These are phyloP conservation scores for Mergus octosetaceus DNA, from an alignment of 2,797 vertebrate genomes.

Conservation along the genomic window DNA sequence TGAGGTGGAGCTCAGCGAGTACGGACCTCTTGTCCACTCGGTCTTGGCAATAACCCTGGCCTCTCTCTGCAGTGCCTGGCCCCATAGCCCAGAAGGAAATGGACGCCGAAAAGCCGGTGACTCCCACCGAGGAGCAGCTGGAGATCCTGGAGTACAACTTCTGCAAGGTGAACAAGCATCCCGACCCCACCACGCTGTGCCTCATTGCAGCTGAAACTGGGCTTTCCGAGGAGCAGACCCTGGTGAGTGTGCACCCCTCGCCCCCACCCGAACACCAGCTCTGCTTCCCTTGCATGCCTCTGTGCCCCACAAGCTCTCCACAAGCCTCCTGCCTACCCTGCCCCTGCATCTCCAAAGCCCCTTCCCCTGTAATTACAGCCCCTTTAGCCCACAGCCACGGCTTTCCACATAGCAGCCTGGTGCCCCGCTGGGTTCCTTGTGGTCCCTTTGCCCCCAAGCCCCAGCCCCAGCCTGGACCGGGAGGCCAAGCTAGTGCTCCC, in stretches of 20 bases:
- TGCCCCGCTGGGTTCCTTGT: background rate
- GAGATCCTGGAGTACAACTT: slow-evolving; percentile 91
- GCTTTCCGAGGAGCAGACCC: slow-evolving; percentile 86
- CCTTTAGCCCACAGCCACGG: background rate
- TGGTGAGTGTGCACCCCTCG: slow-evolving; percentile 75
- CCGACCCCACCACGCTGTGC: slow-evolving; percentile 86
- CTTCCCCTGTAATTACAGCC: background rate
- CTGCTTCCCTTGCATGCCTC: background rate
- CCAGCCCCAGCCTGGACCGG: background rate
- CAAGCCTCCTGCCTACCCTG: background rate
- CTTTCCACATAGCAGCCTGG: background rate
- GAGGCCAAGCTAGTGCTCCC: background rate
- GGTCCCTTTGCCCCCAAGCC: fast-evolving
- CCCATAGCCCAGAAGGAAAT: slow-evolving; percentile 46
- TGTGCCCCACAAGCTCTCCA: background rate
- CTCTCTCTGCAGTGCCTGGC: background rate
- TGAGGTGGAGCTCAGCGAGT: background rate
- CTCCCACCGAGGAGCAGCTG: slow-evolving; percentile 86
- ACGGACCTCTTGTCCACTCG: background rate
- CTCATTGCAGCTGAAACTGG: slow-evolving; percentile 91
- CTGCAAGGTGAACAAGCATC: slow-evolving; percentile 84
- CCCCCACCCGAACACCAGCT: background rate
- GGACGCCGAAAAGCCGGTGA: slow-evolving; percentile 57
- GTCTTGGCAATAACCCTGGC: background rate
- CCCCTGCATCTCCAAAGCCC: background rate